Evolutionary conservation across 2,888 invertebrate genomes (phyloP), one percentile per base, ranked within the genome.

Genomic region (Trachelus tabidus): DNA sequence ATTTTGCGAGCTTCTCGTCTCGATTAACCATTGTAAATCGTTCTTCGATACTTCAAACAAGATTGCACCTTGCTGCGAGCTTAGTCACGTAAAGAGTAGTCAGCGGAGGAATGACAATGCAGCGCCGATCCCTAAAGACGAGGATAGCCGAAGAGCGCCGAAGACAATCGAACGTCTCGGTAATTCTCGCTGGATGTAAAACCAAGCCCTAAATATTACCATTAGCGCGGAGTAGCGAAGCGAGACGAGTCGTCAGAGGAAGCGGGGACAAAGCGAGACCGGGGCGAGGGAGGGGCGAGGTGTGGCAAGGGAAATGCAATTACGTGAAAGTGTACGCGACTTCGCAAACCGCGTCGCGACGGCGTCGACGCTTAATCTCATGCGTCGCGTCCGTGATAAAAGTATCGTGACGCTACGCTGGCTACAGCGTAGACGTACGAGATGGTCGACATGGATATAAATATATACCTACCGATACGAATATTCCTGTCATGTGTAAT

Each of bases 291-390:
- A 23, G 4, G 6, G 79, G 79, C 30, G 80, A 82, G 82, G 84
- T 85, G 85, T 85, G 87, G 83, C 83, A 81, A 80, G 83, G 81
- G 80, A 88, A 86, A 86, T 85, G 87, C 86, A 87, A 89, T 89
- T 87, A 88, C 85, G 85, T 83, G 86, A 86, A 86, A 87, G 86
- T 83, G 83, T 83, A 80, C 78, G 69, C 80, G 74, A 40, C 15
- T 40, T 40, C 40, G 40, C 15, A 15, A 15, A 15, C 15, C 40
- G 15, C 40, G 40, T 40, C 6, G 15, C 71, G 75, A 78, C 73
- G 75, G 78, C 74, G 80, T 79, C 79, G 77, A 79, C 76, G 73
- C 79, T 30, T 34, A 37, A 37, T 68, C 40, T 40, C 15, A 6
- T 40, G 40, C 15, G 40, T 40, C 40, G 40, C 40, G 40, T 40